Conservation (phyloP, 2,888 invertebrate genomes). For the Tipula lateralis region DNA sequence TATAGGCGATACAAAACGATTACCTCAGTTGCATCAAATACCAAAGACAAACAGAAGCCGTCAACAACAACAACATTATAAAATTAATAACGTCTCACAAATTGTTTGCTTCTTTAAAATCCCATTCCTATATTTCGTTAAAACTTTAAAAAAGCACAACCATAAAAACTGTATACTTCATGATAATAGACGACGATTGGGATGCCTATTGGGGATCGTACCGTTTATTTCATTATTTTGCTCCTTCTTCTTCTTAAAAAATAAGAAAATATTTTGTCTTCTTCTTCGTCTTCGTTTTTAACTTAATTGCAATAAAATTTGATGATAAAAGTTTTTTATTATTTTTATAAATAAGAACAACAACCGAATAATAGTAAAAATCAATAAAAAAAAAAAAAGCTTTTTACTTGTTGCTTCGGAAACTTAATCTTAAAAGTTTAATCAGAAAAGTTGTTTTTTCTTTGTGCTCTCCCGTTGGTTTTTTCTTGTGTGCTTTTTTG, state of each 20-base stretch:
- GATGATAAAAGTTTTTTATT: not conserved
- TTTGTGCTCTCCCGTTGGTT: not conserved
- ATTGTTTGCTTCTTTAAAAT: not conserved
- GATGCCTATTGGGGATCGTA: not conserved
- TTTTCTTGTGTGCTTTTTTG: no score
- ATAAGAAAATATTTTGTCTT: not conserved
- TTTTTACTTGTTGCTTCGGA: not conserved
- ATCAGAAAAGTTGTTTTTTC: not conserved
- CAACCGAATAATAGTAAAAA: not conserved
- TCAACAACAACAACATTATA: not conserved
- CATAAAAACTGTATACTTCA: not conserved
- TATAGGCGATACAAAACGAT: not conserved
- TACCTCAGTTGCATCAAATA: not conserved
- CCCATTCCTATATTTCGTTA: not conserved
- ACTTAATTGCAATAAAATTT: not conserved
- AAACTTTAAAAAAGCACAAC: not conserved
- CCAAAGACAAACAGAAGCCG: not conserved
- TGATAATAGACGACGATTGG: not conserved
- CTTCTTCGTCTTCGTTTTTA: not conserved
- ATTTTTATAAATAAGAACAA: not conserved
- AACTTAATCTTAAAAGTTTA: not conserved
- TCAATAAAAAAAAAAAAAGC: not conserved
- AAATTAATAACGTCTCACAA: constrained; percentile 19
- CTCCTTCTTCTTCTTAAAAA: not conserved
- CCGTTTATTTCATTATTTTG: not conserved